These are phyloP conservation scores for Spisula solida DNA, from an alignment of 2,888 invertebrate genomes.

Conservation along the genomic window DNA sequence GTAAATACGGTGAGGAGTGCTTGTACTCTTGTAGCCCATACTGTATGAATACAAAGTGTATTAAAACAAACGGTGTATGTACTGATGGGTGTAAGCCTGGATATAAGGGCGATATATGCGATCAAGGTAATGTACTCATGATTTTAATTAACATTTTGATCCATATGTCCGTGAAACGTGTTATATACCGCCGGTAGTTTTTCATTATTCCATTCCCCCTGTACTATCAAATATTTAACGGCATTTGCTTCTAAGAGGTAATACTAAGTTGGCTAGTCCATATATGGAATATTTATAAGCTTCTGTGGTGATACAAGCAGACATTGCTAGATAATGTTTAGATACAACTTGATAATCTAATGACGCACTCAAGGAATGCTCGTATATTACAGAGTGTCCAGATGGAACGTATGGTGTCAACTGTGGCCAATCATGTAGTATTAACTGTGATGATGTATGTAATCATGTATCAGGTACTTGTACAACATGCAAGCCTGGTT, in stretches of 20 bases:
- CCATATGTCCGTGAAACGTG: no score
- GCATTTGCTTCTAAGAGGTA: no score
- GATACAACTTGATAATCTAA: no score
- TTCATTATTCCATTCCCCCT: no score
- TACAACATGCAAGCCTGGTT: slow-evolving; percentile 8
- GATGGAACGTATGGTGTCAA: not conserved
- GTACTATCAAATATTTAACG: no score
- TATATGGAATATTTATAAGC: no score
- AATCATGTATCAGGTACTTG: not conserved
- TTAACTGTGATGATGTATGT: not conserved
- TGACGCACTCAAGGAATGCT: no score
- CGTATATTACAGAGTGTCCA: not conserved
- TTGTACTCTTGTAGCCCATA: not conserved
- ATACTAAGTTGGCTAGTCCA: no score
- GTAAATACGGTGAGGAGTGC: not conserved
- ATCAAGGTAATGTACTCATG: not conserved
- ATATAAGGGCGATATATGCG: not conserved
- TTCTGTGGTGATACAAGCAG: no score
- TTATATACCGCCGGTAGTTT: no score
- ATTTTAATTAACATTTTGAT: no score
- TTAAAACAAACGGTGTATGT: not conserved
- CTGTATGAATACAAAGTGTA: slow-evolving; percentile 4
- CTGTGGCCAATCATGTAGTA: slow-evolving; percentile 3
- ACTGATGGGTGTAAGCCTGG: not conserved
- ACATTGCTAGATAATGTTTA: no score